Evolutionary conservation across 1,140 invertebrate species (phyloP), one percentile per base, ranked within the genome.

Genomic region (Lithobius niger): DNA sequence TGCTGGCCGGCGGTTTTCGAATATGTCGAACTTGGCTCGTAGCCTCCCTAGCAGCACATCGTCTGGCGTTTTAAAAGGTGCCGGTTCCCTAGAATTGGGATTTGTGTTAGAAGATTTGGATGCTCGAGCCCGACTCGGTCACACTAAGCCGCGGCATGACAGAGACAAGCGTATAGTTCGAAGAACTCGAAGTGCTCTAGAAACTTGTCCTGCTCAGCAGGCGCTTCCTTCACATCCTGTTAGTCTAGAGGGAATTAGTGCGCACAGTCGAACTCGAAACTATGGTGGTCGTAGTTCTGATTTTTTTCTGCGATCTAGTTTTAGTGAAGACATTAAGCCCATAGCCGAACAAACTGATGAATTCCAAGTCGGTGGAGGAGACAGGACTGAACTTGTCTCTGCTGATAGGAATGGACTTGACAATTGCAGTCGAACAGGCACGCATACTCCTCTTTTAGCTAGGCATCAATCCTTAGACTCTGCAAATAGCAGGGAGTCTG

Each of bases 341-440:
- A 88, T 88, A 63, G 84, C 81, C 2, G 85, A 88, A 71, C 83
- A 86, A 65, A 82, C 80, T 19, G 84, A 86, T 65, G 84, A 88
- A 69, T 84, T 82, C 71, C 76, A 79, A 59, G 81, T 51, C 36
- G 53, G 45, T 27, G 31, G 21, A 24, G 15, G n/a, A 36, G 15
- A 44, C 13, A 19, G 48, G 51, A 3, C 50, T 28, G 18, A 50
- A n/a, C 21, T 26, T 50, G 28, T 24, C 43, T 31, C 19, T 13
- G 19, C 22, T 13, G 50, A 43, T 16, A 48, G 55, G 22, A 52
- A 25, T 13, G 27, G 40, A 24, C 13, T 51, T 16, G 47, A 19
- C 36, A 18, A 56, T 27, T 18, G 31, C 49, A 31, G 22, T 49
- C 18, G 24, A 53, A 25, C 45, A 44, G 16, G 54, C 51, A 31